These are phyloP conservation scores for Dryobotodes eremita DNA, from an alignment of 2,888 invertebrate species.

Conservation along the genomic window DNA sequence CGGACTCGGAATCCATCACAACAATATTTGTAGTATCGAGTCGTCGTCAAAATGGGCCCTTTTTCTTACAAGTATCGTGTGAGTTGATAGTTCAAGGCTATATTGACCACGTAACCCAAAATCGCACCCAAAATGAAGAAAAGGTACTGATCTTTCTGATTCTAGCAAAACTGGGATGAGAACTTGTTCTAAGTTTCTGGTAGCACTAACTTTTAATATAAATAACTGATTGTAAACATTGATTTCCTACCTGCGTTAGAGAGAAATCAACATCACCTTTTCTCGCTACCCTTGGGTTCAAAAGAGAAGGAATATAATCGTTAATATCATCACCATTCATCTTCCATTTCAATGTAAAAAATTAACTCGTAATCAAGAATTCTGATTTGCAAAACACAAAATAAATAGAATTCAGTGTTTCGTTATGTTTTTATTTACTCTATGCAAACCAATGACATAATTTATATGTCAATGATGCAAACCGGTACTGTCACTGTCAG, in stretches of 20 bases:
- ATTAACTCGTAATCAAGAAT: slow-evolving; percentile 1
- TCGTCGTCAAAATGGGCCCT: neutral
- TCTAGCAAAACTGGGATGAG: neutral
- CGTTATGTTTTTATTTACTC: slow-evolving; percentile 37
- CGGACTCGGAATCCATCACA: neutral
- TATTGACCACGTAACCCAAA: neutral
- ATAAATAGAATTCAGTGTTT: neutral
- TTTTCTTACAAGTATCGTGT: neutral
- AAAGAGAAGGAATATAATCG: slow-evolving; percentile 80
- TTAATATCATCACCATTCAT: slow-evolving; percentile 79
- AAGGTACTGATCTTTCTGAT: neutral
- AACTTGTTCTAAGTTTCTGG: neutral
- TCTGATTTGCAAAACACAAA: slow-evolving; percentile 12
- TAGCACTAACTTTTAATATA: neutral
- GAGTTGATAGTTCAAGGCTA: slow-evolving; percentile 2
- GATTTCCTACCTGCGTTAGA: slow-evolving; percentile 78
- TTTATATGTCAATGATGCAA: neutral
- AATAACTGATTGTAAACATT: slow-evolving; percentile 16
- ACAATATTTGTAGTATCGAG: neutral
- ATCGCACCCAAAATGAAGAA: neutral
- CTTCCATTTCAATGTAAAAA: slow-evolving; percentile 62
- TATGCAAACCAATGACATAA: neutral
- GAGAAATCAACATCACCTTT: slow-evolving; percentile 73
- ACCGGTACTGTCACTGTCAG: neutral
- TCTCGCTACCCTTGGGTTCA: slow-evolving; percentile 79